Evolutionary conservation across 2,113 vertebrate genomes (phyloP).

Genomic region (Micronycteris hirsuta): DNA sequence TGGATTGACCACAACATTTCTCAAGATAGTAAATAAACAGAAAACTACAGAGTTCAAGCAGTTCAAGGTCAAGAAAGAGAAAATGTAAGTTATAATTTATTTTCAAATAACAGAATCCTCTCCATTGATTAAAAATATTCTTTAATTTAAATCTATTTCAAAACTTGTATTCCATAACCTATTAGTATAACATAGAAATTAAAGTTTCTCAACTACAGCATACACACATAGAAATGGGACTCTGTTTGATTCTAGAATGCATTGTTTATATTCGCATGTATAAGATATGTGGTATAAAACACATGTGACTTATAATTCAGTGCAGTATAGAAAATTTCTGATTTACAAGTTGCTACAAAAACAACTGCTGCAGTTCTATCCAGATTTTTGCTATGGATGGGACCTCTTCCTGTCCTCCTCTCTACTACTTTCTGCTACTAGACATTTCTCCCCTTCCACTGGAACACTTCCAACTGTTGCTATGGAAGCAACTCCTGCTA

Average conservation of each 20-base stretch:
- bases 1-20: not conserved
- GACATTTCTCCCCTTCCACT: not conserved
- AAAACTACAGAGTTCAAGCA: not conserved
- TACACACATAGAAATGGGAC: not conserved
- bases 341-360: not conserved
- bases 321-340: not conserved
- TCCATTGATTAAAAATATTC: not conserved
- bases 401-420: not conserved
- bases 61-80: not conserved
- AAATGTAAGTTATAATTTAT: not conserved
- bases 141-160: not conserved
- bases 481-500: not conserved
- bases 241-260: not conserved
- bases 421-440: not conserved
- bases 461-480: not conserved
- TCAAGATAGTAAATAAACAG: not conserved
- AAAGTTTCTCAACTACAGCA: not conserved
- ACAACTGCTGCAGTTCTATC: not conserved
- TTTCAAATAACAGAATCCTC: not conserved
- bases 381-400: not conserved
- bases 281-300: not conserved
- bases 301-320: not conserved
- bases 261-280: not conserved
- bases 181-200: not conserved
- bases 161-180: not conserved